Percentiles rank a stretch among this genome's conserved stretches.
Conservation (phyloP, 2,797 vertebrate species). For the Nyctalus aviator region DNA sequence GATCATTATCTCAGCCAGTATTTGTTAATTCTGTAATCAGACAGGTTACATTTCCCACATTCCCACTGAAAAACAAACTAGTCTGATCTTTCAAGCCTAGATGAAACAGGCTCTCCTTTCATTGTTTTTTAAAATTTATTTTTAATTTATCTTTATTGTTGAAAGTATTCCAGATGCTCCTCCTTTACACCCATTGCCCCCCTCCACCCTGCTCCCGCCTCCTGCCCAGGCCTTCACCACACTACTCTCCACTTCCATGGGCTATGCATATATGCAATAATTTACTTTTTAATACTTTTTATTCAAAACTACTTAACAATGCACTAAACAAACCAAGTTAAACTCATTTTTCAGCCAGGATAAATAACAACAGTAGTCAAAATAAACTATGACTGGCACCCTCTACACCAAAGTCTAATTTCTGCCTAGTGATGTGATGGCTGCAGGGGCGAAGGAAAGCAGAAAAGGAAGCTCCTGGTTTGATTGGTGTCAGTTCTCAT, state of each 20-base stretch:
- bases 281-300: conserved; percentile 24
- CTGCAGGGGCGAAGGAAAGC: background rate
- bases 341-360: conserved; percentile 45
- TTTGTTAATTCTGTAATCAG: background rate
- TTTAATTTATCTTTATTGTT: too few species aligned
- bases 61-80: background rate
- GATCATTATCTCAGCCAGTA: conserved; percentile 30
- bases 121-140: background rate
- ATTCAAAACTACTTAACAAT: conserved; percentile 50
- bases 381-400: background rate
- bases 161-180: too few species aligned
- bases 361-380: conserved; percentile 35
- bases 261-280: too few species aligned
- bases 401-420: background rate
- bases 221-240: too few species aligned
- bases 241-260: too few species aligned
- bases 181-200: too few species aligned
- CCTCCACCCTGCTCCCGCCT: too few species aligned
- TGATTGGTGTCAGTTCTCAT: background rate
- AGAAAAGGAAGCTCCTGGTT: background rate
- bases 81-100: conserved; percentile 31
- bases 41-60: conserved; percentile 30
- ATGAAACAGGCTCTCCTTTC: background rate
- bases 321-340: conserved; percentile 40
- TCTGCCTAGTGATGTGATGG: background rate